These are phyloP conservation scores for Otolemur crassicaudatus DNA, from an alignment of 2,797 vertebrate species.

Conservation along the genomic window DNA sequence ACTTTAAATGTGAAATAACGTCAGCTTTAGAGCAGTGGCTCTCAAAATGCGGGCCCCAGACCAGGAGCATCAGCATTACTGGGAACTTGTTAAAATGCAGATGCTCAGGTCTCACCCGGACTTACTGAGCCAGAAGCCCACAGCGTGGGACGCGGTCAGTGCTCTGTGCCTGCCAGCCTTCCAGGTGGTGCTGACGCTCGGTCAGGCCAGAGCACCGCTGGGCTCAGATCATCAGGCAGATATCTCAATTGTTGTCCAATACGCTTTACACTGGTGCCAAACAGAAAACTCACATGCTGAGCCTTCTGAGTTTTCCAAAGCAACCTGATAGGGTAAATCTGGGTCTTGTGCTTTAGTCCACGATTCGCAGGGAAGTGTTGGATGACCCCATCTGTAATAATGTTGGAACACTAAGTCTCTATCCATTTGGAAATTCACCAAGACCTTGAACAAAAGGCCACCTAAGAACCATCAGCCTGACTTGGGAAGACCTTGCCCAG, in stretches of 20 bases:
- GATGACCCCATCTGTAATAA: not conserved
- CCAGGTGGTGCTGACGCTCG: not conserved
- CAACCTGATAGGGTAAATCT: not conserved
- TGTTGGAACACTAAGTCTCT: not conserved
- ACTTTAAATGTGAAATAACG: slow-evolving; percentile 5
- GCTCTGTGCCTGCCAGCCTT: not conserved
- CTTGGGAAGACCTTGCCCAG: not conserved
- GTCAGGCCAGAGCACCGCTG: not conserved
- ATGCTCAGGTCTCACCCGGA: not conserved
- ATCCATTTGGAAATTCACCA: not conserved
- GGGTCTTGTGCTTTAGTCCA: not conserved
- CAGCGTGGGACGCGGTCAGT: not conserved
- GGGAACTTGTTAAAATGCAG: not conserved
- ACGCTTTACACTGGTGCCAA: not conserved
- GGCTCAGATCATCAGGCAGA: not conserved
- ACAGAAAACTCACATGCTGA: not conserved
- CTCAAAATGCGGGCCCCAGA: not conserved
- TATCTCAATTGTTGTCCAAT: not conserved
- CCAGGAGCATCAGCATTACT: not conserved
- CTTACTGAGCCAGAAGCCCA: not conserved
- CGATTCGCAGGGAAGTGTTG: slow-evolving; percentile 16
- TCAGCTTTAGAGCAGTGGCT: not conserved
- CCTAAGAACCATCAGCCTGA: not conserved
- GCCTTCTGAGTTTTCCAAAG: slow-evolving; percentile 25
- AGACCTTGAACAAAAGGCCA: not conserved